These are phyloP conservation scores for Physocephala rufipes DNA, from an alignment of 2,888 invertebrate species.

Conservation along the genomic window DNA sequence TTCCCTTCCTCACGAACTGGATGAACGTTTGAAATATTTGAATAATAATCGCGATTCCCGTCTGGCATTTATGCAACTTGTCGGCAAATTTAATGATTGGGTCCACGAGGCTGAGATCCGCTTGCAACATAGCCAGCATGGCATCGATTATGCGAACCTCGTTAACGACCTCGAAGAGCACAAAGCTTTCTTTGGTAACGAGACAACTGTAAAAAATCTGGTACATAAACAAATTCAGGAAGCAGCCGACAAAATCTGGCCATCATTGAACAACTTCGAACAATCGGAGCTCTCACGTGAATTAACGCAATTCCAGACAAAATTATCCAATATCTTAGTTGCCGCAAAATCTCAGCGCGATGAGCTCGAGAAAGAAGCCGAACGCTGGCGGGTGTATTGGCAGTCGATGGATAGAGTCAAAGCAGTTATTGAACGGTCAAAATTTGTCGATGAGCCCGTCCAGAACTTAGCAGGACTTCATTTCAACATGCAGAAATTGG, in stretches of 20 bases:
- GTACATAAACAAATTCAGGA: conserved; percentile 84
- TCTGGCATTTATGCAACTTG: conserved; percentile 78
- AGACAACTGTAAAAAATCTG: conserved; percentile 79
- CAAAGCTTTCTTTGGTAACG: conserved; percentile 84
- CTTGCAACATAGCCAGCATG: conserved; percentile 80
- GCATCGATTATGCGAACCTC: conserved; percentile 88
- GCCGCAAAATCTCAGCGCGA: conserved; percentile 83
- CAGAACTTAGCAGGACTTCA: conserved; percentile 83
- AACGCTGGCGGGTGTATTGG: conserved; percentile 87
- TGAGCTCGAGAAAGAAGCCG: conserved; percentile 81
- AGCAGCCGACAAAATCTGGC: conserved; percentile 88
- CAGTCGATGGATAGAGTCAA: conserved; percentile 81
- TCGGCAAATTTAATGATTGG: conserved; percentile 84
- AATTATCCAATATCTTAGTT: conserved; percentile 82
- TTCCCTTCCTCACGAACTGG: conserved; percentile 81
- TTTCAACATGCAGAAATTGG: conserved; percentile 83
- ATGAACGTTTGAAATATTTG: conserved; percentile 82
- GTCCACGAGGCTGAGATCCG: conserved; percentile 83
- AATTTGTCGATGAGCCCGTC: conserved; percentile 81
- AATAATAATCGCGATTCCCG: conserved; percentile 80
- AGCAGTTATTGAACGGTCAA: conserved; percentile 77
- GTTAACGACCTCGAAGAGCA: conserved; percentile 85
- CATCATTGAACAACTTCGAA: conserved; percentile 80
- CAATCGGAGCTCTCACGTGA: conserved; percentile 85
- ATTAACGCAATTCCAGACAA: conserved; percentile 82